Percentiles rank a stretch among this genome's conserved stretches.
Conservation (phyloP, 2,797 vertebrate species). For the Smutsia gigantea region DNA sequence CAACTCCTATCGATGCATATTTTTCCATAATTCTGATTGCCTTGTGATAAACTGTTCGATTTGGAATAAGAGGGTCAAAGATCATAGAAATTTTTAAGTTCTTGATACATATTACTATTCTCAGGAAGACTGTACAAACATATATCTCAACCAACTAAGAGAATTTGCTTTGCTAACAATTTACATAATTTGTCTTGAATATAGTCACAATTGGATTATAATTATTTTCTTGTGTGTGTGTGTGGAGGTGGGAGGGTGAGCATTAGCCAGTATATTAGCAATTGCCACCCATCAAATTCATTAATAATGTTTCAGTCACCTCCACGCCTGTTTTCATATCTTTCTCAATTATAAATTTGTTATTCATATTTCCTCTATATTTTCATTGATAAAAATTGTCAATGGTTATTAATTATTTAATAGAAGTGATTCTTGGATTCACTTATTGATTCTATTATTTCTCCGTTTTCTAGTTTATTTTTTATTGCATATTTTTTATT, state of each 20-base stretch:
- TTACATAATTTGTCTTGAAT: background rate
- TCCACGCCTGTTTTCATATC: background rate
- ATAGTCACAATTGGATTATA: background rate
- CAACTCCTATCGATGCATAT: background rate
- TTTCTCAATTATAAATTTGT: background rate
- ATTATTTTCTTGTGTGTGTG: background rate
- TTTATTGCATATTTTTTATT: background rate
- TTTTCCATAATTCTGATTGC: background rate
- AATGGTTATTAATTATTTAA: background rate
- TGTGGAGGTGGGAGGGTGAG: background rate
- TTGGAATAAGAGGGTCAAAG: background rate
- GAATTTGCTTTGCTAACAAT: background rate
- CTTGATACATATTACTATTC: background rate
- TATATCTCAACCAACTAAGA: background rate
- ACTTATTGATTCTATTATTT: background rate
- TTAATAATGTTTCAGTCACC: background rate
- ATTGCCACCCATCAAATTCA: background rate
- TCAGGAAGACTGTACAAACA: background rate
- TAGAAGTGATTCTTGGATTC: background rate
- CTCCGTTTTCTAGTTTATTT: background rate
- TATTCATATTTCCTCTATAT: background rate
- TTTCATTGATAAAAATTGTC: background rate
- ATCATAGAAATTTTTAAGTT: background rate
- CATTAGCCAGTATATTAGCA: background rate
- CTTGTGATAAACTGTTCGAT: background rate